A percentile compares a stretch with the other conserved stretches of the same genome.
Conservation (phyloP, 2,113 vertebrate genomes). For the Rhabdornis inornatus region DNA sequence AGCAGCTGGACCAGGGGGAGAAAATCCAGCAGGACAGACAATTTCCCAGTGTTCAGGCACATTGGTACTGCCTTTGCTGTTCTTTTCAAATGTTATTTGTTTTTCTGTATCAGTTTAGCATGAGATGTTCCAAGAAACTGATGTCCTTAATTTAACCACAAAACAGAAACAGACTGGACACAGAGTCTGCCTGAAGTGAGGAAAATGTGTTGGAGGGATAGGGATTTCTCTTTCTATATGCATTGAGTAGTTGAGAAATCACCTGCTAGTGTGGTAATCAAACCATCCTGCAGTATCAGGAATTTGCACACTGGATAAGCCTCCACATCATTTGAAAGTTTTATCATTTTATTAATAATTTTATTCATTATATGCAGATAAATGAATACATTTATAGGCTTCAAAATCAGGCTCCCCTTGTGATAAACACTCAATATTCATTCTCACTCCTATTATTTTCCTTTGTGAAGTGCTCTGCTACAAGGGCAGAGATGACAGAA, state of each 20-base stretch:
- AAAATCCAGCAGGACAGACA: neutral
- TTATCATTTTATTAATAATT: neutral
- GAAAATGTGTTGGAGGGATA: neutral
- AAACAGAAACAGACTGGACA: neutral
- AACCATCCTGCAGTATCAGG: neutral
- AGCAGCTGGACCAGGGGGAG: rapidly evolving
- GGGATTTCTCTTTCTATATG: neutral
- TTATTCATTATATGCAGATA: neutral
- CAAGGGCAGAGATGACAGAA: neutral
- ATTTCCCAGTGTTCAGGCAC: neutral
- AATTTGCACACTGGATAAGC: neutral
- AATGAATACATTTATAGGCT: neutral
- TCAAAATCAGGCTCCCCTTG: neutral
- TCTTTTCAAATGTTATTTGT: neutral
- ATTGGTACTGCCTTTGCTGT: neutral
- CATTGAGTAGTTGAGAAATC: neutral
- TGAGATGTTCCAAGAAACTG: neutral
- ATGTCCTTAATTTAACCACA: neutral
- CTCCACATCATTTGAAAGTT: neutral
- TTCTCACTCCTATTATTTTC: neutral
- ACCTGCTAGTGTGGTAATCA: neutral
- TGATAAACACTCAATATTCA: neutral
- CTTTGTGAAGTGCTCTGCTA: neutral
- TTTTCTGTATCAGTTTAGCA: neutral
- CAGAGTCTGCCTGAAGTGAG: neutral